Evolutionary conservation across 2,888 invertebrate species (phyloP), one percentile per base, ranked within the genome.

Genomic region (Galeruca laticollis): DNA sequence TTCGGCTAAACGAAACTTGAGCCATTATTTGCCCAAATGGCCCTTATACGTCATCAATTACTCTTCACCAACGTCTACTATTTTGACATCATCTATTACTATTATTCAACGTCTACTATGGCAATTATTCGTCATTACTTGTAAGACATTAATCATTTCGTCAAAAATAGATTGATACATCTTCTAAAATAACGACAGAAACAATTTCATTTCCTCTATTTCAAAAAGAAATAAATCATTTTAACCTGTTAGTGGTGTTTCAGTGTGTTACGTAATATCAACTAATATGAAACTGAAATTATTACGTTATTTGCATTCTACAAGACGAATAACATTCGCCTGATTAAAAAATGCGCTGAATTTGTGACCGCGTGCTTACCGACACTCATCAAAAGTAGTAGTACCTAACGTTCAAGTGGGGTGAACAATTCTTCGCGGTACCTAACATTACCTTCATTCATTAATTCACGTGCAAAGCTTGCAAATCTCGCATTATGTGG

Each of bases 401-500:
- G 54, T 54, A 54, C 54, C n/a, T 10, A 13, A 31, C 15, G 31
- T 31, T 26, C 3, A 31, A 54, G 54, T 54, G 54, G 54, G 54
- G 31, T 31, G 54, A 31, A 31, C 54, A 26, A 31, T 31, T 31
- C 26, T 31, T 54, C 6, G 31, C 13, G 26, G n/a, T 54, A 54
- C 15, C 54, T 26, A 26, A 31, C 54, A 31, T 31, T n/a, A 54
- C 54, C n/a, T 54, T 8, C 54, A 54, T 54, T 54, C 54, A 54
- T 54, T n/a, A 54, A 31, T 54, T n/a, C 31, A 26, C 54, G 54
- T 31, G 54, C 13, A 54, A 26, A 31, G 54, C 31, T 31, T 54
- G 54, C 31, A 31, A 31, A 31, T 54, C 26, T 15, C 54, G 15
- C 26, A 54, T 31, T 54, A 31, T 31, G 26, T 54, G 31, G 26